phyloP scores from a whole-genome alignment of 1,140 invertebrate genomes.

The Agrypnia vestita region DNA sequence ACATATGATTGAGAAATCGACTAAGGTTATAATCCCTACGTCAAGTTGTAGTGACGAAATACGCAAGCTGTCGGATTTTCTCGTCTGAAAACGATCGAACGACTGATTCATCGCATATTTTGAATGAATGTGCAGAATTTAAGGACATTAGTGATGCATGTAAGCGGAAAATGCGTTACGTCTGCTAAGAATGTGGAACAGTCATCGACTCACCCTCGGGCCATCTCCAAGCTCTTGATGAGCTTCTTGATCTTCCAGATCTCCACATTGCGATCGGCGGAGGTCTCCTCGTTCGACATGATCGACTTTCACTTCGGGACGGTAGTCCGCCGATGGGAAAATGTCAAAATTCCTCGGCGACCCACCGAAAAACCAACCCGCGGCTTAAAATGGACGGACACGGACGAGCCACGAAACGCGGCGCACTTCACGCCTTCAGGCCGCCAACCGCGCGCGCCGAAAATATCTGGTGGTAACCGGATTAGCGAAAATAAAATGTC shows the following conservation, averaged over 20 bases:
- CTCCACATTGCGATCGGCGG: constrained; percentile 99
- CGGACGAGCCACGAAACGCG: constrained; percentile 50
- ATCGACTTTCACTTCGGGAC: background rate
- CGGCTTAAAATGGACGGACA: constrained; percentile 54
- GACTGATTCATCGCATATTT: background rate
- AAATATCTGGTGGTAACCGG: constrained; percentile 20
- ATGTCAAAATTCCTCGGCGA: background rate
- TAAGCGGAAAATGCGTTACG: constrained; percentile 24
- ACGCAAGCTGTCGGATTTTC: background rate
- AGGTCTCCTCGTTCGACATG: constrained; percentile 91
- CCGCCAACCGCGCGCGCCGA: background rate
- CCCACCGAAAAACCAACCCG: constrained; percentile 16
- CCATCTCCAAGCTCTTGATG: constrained; percentile 99
- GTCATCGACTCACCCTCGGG: constrained; percentile 91
- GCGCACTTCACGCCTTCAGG: constrained; percentile 32
- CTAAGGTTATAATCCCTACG: constrained; percentile 25
- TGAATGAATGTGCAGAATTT: background rate
- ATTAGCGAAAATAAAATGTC: constrained; percentile 26
- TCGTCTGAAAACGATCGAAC: background rate
- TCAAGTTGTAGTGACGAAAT: constrained; percentile 23
- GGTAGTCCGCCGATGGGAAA: constrained; percentile 29
- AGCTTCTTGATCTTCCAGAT: constrained; percentile 99
- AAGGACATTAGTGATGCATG: background rate
- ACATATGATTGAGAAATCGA: constrained; percentile 43
- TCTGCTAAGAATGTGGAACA: constrained; percentile 43